phyloP scores from a whole-genome alignment of 1,140 invertebrate species.

The Chironomus striatipennis region DNA sequence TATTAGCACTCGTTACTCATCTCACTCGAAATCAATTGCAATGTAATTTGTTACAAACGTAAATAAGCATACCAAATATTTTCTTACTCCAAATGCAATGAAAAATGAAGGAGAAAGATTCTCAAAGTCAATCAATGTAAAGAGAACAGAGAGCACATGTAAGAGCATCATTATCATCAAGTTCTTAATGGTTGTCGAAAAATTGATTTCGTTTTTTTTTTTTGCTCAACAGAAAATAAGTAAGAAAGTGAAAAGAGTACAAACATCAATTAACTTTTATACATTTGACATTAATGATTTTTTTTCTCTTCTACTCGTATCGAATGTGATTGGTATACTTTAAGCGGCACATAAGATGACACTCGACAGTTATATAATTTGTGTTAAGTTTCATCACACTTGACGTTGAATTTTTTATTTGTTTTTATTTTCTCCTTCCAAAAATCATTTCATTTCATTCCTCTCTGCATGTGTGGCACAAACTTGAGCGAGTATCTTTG shows the following conservation, averaged over 20 bases:
- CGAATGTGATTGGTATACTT: neutral
- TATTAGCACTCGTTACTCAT: no score
- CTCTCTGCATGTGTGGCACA: neutral
- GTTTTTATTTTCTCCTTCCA: neutral
- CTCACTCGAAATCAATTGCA: no score
- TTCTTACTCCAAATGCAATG: neutral
- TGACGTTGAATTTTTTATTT: constrained; percentile 10
- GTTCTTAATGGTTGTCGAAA: neutral
- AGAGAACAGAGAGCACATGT: neutral
- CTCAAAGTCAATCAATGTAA: neutral
- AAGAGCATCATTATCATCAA: neutral
- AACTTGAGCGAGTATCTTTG: neutral
- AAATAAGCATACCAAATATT: no score
- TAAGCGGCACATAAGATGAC: constrained; percentile 14
- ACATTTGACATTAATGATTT: constrained; percentile 22
- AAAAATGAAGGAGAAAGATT: neutral
- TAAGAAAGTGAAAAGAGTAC: neutral
- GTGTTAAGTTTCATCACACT: neutral
- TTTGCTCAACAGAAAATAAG: neutral
- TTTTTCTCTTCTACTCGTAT: neutral
- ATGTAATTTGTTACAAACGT: no score
- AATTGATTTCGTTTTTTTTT: neutral
- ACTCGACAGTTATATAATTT: constrained; percentile 9
- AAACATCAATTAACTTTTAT: constrained; percentile 18
- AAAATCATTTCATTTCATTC: neutral